phyloP scores from a whole-genome alignment of 2,113 vertebrate genomes.

The Oophaga pumilio region DNA sequence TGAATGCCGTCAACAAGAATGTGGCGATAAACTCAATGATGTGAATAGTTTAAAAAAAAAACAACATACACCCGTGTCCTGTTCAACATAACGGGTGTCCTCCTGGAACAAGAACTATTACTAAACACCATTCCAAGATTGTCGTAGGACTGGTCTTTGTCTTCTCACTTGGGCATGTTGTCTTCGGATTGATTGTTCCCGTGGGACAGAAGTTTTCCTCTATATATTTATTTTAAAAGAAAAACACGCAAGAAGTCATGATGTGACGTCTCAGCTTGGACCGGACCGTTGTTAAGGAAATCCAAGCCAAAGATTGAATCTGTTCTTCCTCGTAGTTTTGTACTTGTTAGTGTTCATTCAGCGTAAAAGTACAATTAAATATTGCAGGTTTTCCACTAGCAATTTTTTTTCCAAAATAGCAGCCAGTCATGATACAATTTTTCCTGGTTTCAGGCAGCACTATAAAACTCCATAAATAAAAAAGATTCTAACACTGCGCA shows the following conservation, averaged over 20 bases:
- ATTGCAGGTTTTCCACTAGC: slow-evolving; percentile 2
- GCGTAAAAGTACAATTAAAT: slow-evolving; percentile 1
- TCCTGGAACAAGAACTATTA: slow-evolving; percentile 23
- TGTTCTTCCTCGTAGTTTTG: slow-evolving; percentile 50
- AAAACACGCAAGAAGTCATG: background rate
- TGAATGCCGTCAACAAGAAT: slow-evolving; percentile 19
- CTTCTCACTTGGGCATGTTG: slow-evolving; percentile 1
- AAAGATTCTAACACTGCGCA: background rate
- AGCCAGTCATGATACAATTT: background rate
- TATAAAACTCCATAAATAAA: background rate
- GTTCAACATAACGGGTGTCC: slow-evolving; percentile 3
- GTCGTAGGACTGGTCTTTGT: slow-evolving; percentile 21
- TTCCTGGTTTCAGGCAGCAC: background rate
- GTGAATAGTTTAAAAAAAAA: background rate
- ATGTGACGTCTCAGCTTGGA: slow-evolving; percentile 35
- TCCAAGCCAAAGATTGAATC: slow-evolving; percentile 56
- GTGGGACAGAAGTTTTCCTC: background rate
- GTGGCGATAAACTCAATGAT: background rate
- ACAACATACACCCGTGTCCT: background rate
- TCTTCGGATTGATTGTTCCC: background rate
- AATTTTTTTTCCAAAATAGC: background rate
- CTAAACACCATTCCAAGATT: background rate
- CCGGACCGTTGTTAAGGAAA: slow-evolving; percentile 36
- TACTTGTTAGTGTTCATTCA: slow-evolving; percentile 17
- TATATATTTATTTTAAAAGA: background rate